phyloP scores from a whole-genome alignment of 2,797 vertebrate species.

The Lepus oiostolus region DNA sequence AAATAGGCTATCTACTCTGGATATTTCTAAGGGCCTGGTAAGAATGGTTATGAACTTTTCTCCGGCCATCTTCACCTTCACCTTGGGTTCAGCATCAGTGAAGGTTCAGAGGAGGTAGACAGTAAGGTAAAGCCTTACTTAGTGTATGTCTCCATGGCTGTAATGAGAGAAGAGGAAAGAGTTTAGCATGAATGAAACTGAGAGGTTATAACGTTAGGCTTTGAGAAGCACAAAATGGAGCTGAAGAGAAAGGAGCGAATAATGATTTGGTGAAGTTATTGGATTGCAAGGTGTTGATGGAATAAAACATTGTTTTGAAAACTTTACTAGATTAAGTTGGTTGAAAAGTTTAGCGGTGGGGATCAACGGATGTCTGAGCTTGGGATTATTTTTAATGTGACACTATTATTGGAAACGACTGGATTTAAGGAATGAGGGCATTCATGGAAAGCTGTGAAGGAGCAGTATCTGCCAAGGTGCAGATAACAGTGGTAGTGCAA shows the following conservation, averaged over 20 bases:
- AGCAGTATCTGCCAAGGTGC: background rate
- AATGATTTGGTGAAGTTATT: background rate
- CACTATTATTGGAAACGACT: background rate
- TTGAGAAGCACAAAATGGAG: background rate
- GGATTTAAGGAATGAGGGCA: background rate
- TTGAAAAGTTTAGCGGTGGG: background rate
- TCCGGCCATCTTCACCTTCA: background rate
- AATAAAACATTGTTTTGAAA: background rate
- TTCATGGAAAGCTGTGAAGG: background rate
- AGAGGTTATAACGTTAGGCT: background rate
- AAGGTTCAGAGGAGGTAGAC: background rate
- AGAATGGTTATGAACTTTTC: background rate
- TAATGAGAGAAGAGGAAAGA: background rate
- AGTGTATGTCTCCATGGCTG: background rate
- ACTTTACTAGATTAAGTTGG: background rate
- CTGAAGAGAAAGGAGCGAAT: background rate
- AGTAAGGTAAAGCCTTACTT: background rate
- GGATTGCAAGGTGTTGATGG: background rate
- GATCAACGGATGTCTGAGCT: background rate
- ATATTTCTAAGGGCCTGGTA: background rate
- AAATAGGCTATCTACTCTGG: background rate
- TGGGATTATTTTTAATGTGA: background rate
- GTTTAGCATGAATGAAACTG: background rate
- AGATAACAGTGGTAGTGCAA: background rate
- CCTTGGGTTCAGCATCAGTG: background rate